Conservation (phyloP, 1,140 invertebrate species). For the Leptoteleia sp. region DNA sequence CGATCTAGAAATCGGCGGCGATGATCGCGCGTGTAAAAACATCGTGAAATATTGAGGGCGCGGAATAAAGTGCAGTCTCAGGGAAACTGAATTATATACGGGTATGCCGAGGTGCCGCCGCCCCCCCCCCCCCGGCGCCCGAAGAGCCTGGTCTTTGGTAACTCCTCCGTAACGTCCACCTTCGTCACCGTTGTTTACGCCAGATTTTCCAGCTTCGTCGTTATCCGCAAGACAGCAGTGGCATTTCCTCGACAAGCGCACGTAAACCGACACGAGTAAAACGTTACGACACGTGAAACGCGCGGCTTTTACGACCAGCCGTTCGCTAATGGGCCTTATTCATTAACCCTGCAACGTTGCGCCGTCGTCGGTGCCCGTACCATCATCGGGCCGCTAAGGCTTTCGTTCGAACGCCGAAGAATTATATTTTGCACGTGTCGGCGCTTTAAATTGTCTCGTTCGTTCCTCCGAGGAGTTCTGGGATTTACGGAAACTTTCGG, state of each 20-base stretch:
- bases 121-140: background rate
- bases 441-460: slow-evolving; percentile 32
- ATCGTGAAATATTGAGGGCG: slow-evolving; percentile 47
- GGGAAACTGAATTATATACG: slow-evolving; percentile 31
- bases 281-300: slow-evolving; percentile 18
- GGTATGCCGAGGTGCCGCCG: slow-evolving; percentile 13
- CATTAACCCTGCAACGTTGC: slow-evolving; percentile 21
- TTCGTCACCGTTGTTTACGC: slow-evolving; percentile 39
- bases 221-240: slow-evolving; percentile 19
- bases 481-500: slow-evolving; percentile 16
- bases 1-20: slow-evolving; percentile 36
- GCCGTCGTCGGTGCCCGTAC: no score
- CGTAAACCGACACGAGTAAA: slow-evolving; percentile 18
- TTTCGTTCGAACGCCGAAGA: background rate
- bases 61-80: slow-evolving; percentile 26
- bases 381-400: background rate
- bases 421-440: slow-evolving; percentile 26
- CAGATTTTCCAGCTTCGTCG: slow-evolving; percentile 36
- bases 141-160: slow-evolving; percentile 9
- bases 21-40: slow-evolving; percentile 50
- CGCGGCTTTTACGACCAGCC: slow-evolving; percentile 20
- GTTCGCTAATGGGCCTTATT: slow-evolving; percentile 37
- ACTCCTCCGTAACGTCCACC: slow-evolving; percentile 10
- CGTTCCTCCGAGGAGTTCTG: slow-evolving; percentile 12
- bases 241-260: background rate